Evolutionary conservation across 2,797 vertebrate species (phyloP).

Genomic region (Acanthiza pusilla): DNA sequence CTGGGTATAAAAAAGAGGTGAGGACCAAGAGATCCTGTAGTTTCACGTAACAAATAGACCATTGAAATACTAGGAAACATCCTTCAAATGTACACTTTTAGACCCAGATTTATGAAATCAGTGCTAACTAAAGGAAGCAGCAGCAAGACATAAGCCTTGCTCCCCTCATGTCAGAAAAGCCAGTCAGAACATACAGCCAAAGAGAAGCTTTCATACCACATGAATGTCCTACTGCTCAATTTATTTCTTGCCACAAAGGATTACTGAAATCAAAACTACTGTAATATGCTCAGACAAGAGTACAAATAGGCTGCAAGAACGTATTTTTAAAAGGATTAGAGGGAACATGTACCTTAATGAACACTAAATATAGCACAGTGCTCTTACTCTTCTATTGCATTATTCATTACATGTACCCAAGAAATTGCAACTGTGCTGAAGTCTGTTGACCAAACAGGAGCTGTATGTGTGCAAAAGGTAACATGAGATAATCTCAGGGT

Average conservation of each 20-base stretch:
- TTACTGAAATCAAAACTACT: conserved; percentile 3
- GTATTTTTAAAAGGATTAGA: neutral
- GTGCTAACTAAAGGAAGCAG: neutral
- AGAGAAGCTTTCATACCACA: neutral
- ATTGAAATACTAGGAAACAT: neutral
- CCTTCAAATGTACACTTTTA: neutral
- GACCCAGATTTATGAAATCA: neutral
- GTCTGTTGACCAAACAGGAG: conserved; percentile 4
- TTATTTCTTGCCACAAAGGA: conserved; percentile 20
- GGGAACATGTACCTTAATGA: neutral
- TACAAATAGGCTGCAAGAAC: neutral
- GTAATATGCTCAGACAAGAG: neutral
- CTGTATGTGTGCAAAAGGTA: neutral
- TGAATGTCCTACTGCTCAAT: neutral
- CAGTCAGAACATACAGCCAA: neutral
- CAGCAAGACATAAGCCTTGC: neutral
- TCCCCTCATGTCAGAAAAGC: neutral
- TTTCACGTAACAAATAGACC: neutral
- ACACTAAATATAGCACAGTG: conserved; percentile 26
- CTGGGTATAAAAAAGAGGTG: accelerated
- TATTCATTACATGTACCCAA: conserved; percentile 14
- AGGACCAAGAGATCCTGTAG: neutral
- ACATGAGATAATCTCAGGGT: neutral
- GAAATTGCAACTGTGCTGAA: neutral
- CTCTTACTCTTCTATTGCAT: conserved; percentile 8